A percentile compares a stretch with the other conserved stretches of the same genome.
These are phyloP conservation scores for Acleris literana DNA, from an alignment of 2,888 invertebrate species.

Conservation along the genomic window DNA sequence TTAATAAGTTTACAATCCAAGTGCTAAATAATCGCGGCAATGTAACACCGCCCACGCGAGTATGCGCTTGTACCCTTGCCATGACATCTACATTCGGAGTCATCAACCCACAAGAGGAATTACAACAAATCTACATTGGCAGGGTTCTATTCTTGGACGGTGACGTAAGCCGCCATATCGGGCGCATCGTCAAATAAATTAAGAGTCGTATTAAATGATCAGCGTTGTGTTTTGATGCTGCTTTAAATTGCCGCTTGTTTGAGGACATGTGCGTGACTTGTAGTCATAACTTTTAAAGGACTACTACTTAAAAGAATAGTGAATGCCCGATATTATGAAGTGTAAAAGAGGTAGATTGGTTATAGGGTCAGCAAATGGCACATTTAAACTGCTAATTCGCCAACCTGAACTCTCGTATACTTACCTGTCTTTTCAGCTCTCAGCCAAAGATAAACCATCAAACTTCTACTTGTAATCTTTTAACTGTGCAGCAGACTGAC, in stretches of 20 bases:
- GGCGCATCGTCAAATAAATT: slow-evolving; percentile 43
- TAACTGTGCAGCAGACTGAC: no score
- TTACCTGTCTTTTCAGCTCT: no score
- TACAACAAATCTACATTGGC: slow-evolving; percentile 74
- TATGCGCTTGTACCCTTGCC: slow-evolving; percentile 65
- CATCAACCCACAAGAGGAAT: slow-evolving; percentile 76
- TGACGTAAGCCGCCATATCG: slow-evolving; percentile 66
- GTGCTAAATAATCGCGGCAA: slow-evolving; percentile 28
- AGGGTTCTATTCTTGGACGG: slow-evolving; percentile 69
- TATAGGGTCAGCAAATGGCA: no score
- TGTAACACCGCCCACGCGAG: slow-evolving; percentile 36
- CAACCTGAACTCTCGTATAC: no score
- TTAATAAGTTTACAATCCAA: slow-evolving; percentile 5
- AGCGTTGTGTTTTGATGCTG: background rate
- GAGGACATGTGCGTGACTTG: background rate
- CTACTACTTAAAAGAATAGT: no score
- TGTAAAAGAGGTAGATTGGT: no score
- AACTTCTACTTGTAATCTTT: no score
- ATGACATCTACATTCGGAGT: slow-evolving; percentile 76
- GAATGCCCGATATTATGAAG: no score
- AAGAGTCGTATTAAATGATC: slow-evolving; percentile 35
- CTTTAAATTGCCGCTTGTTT: slow-evolving; percentile 24
- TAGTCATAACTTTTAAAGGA: background rate
- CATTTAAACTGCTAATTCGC: no score
- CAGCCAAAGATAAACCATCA: no score